A percentile compares a stretch with the other conserved stretches of the same genome.
Evolutionary conservation across 53 echinoderm and acorn worm genomes (phyloP).

Genomic region (Mesocentrotus franciscanus): DNA sequence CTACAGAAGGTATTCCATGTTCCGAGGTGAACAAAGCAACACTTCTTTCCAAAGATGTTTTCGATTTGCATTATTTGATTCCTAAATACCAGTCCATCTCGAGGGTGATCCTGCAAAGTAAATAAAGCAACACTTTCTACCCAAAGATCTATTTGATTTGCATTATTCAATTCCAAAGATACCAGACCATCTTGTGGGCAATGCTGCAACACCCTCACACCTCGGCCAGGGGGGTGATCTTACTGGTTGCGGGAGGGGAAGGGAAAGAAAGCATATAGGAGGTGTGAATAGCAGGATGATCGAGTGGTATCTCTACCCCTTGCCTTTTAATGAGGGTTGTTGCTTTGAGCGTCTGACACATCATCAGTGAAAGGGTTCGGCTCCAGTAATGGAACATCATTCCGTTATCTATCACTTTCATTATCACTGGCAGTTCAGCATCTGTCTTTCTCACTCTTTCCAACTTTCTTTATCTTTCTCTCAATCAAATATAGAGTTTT

Average conservation of each 20-base stretch:
- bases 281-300: conserved; percentile 55
- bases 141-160: not conserved
- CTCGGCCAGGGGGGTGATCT: not conserved
- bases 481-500: too few species aligned
- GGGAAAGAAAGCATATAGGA: not conserved
- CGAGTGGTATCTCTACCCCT: not conserved
- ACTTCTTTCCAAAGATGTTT: not conserved
- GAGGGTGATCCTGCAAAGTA: not conserved
- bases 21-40: not conserved
- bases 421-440: not conserved
- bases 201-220: not conserved
- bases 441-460: not conserved
- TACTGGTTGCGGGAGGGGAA: not conserved
- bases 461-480: not conserved
- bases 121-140: not conserved
- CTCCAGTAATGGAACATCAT: conserved; percentile 35
- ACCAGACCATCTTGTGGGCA: not conserved
- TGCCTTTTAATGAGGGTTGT: conserved; percentile 55
- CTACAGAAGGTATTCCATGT: not conserved
- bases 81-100: not conserved
- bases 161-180: conserved; percentile 16
- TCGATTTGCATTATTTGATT: not conserved
- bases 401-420: conserved; percentile 59
- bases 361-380: conserved; percentile 29
- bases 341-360: conserved; percentile 46